Base-by-base conservation (phyloP, 2,113 vertebrate genomes). In the Zosterops hypoxanthus region DNA sequence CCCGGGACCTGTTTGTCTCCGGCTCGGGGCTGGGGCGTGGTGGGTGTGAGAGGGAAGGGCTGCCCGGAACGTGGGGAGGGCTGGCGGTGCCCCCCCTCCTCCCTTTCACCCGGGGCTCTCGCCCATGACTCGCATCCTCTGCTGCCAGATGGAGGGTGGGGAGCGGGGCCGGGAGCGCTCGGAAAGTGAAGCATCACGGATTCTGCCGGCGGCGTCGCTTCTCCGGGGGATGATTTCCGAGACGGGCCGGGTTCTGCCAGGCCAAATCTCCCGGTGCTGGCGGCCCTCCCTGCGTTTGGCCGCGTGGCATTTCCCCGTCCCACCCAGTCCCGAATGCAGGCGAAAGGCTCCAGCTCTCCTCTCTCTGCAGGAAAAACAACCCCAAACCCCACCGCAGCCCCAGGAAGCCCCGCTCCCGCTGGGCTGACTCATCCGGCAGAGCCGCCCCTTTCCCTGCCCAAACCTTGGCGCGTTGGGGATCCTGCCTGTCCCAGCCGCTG, bases 81-180 rank as follows among this genome's bases (percentile, higher is more conserved):
- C 42, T 31, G 19, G 9, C 23, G 8, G 4, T 33, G 42, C 6
- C 71, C 39, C 29, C 55, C 72, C 60, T n/a, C 87, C 81, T 71
- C 69, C 81, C 84, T 59, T 64, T 68, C 85, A 57, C 12, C 21
- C 11, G 8, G 57, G 49, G 49, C 73, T 90, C 76, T 88, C 4
- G 31, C 90, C 87, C 85, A n/a, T 91, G 94, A 90, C 88, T 97
- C 72, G 82, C 73, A 28, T 93, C 82, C 82, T 59, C 82, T 34
- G 84, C 91, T 82, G 95, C 95, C 95, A 93, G 92, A 76, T 44
- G 78, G 92, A 95, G 92, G 94, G 90, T 61, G 92, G 84, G 92
- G 95, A 86, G 90, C 78, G 2, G 17, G 82, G 83, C 66, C 33
- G 66, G 90, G 25, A 75, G 64, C 8, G 16, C 80, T 86, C 57